Evolutionary conservation across 1,140 invertebrate genomes (phyloP), one percentile per base, ranked within the genome.

Genomic region (Pinna nobilis): DNA sequence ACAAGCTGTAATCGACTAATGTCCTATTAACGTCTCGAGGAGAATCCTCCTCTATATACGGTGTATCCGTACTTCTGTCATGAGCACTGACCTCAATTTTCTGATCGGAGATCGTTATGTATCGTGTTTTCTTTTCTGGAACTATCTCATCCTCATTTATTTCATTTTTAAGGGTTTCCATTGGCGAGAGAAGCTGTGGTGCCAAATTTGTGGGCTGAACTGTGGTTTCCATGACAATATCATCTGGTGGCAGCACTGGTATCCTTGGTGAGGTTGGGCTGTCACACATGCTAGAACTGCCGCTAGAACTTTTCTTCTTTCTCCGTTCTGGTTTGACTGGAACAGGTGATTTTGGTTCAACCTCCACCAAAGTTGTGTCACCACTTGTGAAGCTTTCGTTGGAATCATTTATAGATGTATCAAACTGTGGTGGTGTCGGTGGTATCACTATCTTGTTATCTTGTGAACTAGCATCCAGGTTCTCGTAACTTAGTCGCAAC

Each of bases 281-380:
- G 49, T 61, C 33, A 15, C n/a, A 33, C 32, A 59, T 15, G 23
- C 55, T 59, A 0, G 55, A 59, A 11, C 30, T 39, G 65, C 53
- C 72, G 41, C 74, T 77, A 11, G 81, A 78, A 28, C 70, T 73
- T 23, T 75, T 74, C 66, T 84, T 84, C 63, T 84, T 84, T 53
- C 75, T 82, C 1, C 82, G 59, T 64, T 81, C 75, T 23, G 82
- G 82, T 65, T 84, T 84, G 7, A 61, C 55, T 18, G 82, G 82
- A 35, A 60, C 49, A 20, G 69, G 72, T 30, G 66, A 74, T 64
- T 70, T 81, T 18, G 66, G 69, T 47, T 78, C 79, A n/a, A 44
- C 32, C 11, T 65, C 50, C 18, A 35, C 44, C 33, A 55, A 35
- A 13, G 61, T 47, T 11, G 18, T 64, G 23, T 61, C 59, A 28